These are phyloP conservation scores for Festucalex cinctus DNA, from an alignment of 2,113 vertebrate species.

Conservation along the genomic window DNA sequence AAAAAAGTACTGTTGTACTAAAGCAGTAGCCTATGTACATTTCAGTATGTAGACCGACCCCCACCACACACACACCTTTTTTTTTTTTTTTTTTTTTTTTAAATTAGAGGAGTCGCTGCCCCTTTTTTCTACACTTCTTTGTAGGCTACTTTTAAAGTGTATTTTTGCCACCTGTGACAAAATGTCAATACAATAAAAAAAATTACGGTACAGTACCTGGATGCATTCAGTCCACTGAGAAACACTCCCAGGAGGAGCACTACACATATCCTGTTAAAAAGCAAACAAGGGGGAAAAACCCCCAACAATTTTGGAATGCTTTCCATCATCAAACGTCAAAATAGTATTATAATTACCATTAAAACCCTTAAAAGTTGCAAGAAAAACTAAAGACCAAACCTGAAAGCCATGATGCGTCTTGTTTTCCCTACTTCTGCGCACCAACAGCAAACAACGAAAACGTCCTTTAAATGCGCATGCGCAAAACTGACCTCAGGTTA, in stretches of 20 bases:
- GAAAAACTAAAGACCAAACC: conserved; percentile 26
- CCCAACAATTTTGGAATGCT: background rate
- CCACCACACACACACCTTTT: too few relatives aligned
- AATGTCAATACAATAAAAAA: too few relatives aligned
- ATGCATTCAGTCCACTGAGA: conserved; percentile 40
- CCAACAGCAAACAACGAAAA: background rate
- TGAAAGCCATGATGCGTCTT: conserved; percentile 32
- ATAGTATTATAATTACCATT: background rate
- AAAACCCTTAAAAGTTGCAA: background rate
- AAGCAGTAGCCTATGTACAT: too few relatives aligned
- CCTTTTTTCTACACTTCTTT: too few relatives aligned
- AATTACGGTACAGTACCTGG: conserved; percentile 34
- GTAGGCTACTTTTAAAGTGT: too few relatives aligned
- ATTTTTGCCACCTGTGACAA: background rate
- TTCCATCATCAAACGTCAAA: background rate
- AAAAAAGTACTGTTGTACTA: too few relatives aligned
- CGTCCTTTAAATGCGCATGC: background rate
- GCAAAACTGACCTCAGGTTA: background rate
- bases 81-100: too few relatives aligned
- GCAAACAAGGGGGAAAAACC: background rate
- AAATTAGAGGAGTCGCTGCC: too few relatives aligned
- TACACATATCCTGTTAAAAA: background rate
- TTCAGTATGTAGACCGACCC: too few relatives aligned
- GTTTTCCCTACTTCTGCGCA: background rate
- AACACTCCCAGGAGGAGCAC: conserved; percentile 5